Evolutionary conservation across 2,113 vertebrate genomes (phyloP).

Genomic region (Leucosticte australis): DNA sequence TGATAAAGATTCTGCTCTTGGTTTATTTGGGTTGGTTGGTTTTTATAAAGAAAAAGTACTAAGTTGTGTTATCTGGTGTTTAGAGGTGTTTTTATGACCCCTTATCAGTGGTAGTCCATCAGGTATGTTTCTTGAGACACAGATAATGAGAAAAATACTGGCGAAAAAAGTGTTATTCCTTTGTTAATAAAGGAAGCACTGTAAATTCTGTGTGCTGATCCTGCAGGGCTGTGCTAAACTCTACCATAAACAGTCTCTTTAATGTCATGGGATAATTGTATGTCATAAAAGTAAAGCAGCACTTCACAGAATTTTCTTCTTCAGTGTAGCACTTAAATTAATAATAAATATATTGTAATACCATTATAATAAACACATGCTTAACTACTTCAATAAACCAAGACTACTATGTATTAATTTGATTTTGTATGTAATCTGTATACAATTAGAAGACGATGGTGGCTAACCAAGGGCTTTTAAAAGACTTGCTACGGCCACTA

Average conservation of each 20-base stretch:
- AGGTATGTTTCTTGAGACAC: neutral
- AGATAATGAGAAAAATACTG: neutral
- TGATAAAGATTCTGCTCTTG: neutral
- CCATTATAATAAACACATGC: neutral
- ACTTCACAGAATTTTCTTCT: neutral
- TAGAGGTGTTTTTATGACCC: neutral
- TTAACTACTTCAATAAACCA: neutral
- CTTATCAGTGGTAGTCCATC: neutral
- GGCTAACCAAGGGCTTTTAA: neutral
- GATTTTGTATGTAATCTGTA: neutral
- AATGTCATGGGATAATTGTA: neutral
- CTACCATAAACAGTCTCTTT: neutral
- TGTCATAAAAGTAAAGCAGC: neutral
- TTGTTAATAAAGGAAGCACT: neutral
- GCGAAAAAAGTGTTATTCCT: rapidly evolving
- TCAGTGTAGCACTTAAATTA: neutral
- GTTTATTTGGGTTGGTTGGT: neutral
- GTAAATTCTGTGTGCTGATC: neutral
- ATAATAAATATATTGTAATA: neutral
- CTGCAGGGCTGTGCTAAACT: neutral
- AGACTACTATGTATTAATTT: neutral
- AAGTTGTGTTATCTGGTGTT: neutral
- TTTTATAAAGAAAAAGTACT: neutral
- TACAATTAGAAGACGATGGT: neutral
- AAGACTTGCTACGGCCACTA: neutral